Conservation (phyloP, 1,140 invertebrate genomes). For the Cepaea nemoralis region DNA sequence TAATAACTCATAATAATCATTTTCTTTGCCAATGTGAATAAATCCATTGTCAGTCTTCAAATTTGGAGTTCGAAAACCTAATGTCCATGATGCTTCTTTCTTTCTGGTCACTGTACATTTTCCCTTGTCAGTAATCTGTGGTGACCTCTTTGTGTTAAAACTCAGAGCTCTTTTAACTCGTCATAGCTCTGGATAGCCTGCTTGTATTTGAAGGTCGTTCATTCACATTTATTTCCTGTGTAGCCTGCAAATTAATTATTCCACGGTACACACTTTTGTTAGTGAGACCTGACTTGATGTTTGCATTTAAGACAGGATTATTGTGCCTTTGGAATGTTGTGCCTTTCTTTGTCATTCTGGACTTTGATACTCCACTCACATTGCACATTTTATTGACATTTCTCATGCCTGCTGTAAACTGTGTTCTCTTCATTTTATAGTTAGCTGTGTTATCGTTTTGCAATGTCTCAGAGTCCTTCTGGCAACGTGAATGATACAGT, state of each 20-base stretch:
- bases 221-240: not conserved
- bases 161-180: not conserved
- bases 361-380: not conserved
- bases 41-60: not conserved
- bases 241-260: not conserved
- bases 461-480: too few species aligned
- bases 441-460: too few species aligned
- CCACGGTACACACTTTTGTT: not conserved
- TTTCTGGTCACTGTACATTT: not conserved
- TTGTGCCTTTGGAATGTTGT: not conserved
- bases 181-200: not conserved
- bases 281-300: not conserved
- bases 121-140: not conserved
- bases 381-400: not conserved
- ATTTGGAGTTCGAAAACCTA: not conserved
- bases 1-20: not conserved
- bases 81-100: not conserved
- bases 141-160: not conserved
- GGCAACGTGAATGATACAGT: too few species aligned
- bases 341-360: not conserved
- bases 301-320: not conserved
- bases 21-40: not conserved
- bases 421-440: not conserved
- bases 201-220: not conserved
- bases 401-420: not conserved